A percentile compares a stretch with the other conserved stretches of the same genome.
Conservation (phyloP, 2,888 invertebrate species). For the Epirrita christyi region DNA sequence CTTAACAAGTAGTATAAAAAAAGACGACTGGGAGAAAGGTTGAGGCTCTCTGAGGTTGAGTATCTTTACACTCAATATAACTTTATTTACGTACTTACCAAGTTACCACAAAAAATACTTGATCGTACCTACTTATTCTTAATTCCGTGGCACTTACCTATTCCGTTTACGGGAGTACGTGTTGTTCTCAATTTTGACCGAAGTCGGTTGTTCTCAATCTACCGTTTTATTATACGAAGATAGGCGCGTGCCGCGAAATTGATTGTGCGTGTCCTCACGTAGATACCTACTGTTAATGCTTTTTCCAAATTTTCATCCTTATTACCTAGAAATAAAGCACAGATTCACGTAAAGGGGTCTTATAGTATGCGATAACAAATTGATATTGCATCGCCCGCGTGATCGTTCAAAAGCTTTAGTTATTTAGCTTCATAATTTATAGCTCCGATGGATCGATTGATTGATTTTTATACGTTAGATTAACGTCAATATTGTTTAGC, state of each 20-base stretch:
- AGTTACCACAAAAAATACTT: too few relatives aligned
- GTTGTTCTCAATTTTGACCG: conserved; percentile 24
- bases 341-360: conserved; percentile 1
- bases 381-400: conserved; percentile 54
- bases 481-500: neutral
- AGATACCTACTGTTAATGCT: conserved; percentile 27
- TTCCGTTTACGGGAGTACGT: conserved; percentile 27
- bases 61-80: too few relatives aligned
- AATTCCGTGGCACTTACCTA: neutral
- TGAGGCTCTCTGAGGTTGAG: too few relatives aligned
- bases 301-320: conserved; percentile 14
- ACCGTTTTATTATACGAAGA: conserved; percentile 59
- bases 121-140: too few relatives aligned
- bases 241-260: conserved; percentile 68
- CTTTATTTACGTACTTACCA: too few relatives aligned
- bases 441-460: conserved; percentile 39
- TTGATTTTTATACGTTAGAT: conserved; percentile 19
- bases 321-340: conserved; percentile 17
- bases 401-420: conserved; percentile 31
- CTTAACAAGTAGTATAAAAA: too few relatives aligned
- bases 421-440: conserved; percentile 33
- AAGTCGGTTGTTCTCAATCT: conserved; percentile 45
- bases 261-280: conserved; percentile 68
- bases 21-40: too few relatives aligned
- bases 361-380: conserved; percentile 53